Evolutionary conservation across 2,888 invertebrate species (phyloP).

Genomic region (Ormyrus thymus): DNA sequence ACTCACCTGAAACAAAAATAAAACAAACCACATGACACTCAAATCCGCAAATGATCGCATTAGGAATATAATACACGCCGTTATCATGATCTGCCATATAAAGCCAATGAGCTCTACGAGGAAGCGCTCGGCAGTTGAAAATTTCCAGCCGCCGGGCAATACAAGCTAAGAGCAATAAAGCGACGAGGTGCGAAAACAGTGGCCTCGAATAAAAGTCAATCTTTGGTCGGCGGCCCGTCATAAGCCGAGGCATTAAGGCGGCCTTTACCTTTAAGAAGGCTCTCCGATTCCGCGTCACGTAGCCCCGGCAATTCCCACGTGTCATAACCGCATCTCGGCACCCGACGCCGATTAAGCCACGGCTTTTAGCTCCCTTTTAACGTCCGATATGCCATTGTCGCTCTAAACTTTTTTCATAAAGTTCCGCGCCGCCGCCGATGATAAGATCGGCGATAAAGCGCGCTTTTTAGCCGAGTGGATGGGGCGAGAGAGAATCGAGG

Average conservation of each 20-base stretch:
- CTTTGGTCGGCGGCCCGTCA: slow-evolving; percentile 24
- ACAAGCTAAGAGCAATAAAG: background rate
- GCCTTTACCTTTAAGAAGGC: slow-evolving; percentile 37
- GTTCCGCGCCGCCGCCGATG: background rate
- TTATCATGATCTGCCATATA: too few relatives aligned
- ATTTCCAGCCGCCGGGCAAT: too few relatives aligned
- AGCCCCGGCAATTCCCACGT: slow-evolving; percentile 36
- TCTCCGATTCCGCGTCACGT: slow-evolving; percentile 48
- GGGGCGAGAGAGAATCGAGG: background rate
- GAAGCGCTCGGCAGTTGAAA: too few relatives aligned
- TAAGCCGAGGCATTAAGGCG: slow-evolving; percentile 29
- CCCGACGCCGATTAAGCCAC: slow-evolving; percentile 24
- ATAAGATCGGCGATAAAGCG: slow-evolving; percentile 14
- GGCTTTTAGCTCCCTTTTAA: background rate
- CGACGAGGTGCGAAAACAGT: background rate
- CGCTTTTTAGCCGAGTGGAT: background rate
- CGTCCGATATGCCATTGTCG: too few relatives aligned
- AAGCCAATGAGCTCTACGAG: too few relatives aligned
- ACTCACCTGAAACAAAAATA: too few relatives aligned
- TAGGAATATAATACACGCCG: too few relatives aligned
- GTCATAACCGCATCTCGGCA: slow-evolving; percentile 10
- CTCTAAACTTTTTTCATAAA: slow-evolving; percentile 36
- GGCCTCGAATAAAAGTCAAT: slow-evolving; percentile 39
- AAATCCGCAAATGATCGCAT: too few relatives aligned
- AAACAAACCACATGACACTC: too few relatives aligned